Base-by-base conservation (phyloP, 2,888 invertebrate species). In the Crepidodera aurea region DNA sequence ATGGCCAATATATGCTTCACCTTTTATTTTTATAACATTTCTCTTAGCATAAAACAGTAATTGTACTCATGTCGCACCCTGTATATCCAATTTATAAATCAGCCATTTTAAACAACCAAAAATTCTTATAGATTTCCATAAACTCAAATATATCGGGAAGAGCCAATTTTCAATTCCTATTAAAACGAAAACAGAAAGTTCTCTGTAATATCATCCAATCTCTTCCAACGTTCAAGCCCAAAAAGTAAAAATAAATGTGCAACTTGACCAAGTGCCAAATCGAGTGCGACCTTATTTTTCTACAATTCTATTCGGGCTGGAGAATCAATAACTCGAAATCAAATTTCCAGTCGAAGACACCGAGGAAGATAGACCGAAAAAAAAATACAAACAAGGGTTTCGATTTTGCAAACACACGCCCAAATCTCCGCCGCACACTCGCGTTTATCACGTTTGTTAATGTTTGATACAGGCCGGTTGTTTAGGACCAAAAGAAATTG, bases 261-360 rank as follows among this genome's bases (percentile, higher is more conserved):
- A 19, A 48, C 27, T 48, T 48, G 48, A 48, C 48, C 48, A 22
- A 27, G 48, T 16, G 48, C 48, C 48, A 48, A 48, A 48, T 48
- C 27, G 48, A 48, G 48, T 27, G 48, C 48, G 48, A 48, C 48
- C 48, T 48, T 48, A 48, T 48, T 48, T 48, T 48, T 27, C 27
- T 48, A 25, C 27, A 10, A 16, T 25, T 48, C 29, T 12, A 29
- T 29, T 48, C 27, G 29, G 19, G 27, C 15, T 15, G n/a, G 16
- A 27, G 27, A 48, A 48, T 48, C 48, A 29, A 48, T 48, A 48
- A 48, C n/a, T 13, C 16, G 15, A 7, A 48, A 48, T 48, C 27
- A 48, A 29, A 6, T 29, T 48, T 48, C 27, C 27, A 25, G 48
- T 27, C 27, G 27, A 48, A 48, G 13, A 2, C 27, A 29, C 15